Conservation (phyloP, 2,113 vertebrate genomes). For the Alosa alosa region DNA sequence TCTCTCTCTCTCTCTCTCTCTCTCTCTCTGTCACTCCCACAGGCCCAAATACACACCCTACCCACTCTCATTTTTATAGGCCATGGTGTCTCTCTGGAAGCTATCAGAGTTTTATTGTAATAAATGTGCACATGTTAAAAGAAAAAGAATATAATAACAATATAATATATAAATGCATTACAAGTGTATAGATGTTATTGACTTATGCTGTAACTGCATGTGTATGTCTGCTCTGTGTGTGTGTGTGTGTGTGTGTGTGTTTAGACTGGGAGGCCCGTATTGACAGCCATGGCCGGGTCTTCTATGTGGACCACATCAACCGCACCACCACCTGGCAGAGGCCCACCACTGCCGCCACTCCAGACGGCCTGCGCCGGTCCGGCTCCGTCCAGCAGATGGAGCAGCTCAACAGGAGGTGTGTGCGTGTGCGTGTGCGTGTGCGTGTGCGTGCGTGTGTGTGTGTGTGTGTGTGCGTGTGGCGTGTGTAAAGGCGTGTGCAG, state of each 20-base stretch:
- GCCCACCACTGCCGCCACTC: conserved; percentile 79
- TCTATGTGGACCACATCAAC: conserved; percentile 89
- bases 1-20: conserved; percentile 11
- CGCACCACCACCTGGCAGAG: conserved; percentile 89
- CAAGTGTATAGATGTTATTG: not conserved
- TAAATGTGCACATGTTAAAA: too few species aligned
- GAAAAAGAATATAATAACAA: not conserved
- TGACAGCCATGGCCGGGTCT: conserved; percentile 87
- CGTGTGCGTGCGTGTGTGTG: too few species aligned
- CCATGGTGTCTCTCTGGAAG: too few species aligned
- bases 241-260: not conserved
- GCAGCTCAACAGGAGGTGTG: conserved; percentile 84
- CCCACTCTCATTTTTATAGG: not conserved
- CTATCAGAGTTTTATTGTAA: too few species aligned
- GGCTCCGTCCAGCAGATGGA: conserved; percentile 90
- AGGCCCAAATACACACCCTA: too few species aligned
- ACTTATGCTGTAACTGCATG: not conserved
- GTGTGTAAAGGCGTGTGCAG: too few species aligned
- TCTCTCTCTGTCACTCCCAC: conserved; percentile 2
- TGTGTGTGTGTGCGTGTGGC: too few species aligned
- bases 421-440: too few species aligned
- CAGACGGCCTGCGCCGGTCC: conserved; percentile 79
- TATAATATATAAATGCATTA: not conserved
- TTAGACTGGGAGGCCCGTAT: conserved; percentile 89
- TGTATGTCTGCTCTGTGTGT: conserved; percentile 19